Evolutionary conservation across 2,888 invertebrate species (phyloP).

Genomic region (Sicus ferrugineus): DNA sequence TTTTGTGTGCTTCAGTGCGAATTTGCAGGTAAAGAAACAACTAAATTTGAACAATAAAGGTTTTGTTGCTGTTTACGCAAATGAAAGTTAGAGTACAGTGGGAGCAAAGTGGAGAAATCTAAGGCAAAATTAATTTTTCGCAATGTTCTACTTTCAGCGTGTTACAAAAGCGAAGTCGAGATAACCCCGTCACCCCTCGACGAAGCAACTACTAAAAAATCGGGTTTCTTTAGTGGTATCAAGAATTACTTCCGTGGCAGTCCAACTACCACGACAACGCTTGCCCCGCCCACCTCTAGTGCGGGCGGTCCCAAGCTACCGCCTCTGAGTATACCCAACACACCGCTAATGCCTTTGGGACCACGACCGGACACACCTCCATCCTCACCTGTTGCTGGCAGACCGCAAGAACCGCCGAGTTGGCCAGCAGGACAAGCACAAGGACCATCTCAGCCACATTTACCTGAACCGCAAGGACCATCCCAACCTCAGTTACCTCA

Average conservation of each 20-base stretch:
- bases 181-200: slow-evolving; percentile 55
- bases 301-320: slow-evolving; percentile 38
- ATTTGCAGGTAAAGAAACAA: slow-evolving; percentile 55
- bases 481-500: neutral
- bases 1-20: slow-evolving; percentile 49
- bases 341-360: slow-evolving; percentile 56
- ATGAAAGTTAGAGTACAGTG: slow-evolving; percentile 23
- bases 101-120: neutral
- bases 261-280: slow-evolving; percentile 45
- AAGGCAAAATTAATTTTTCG: slow-evolving; percentile 4
- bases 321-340: slow-evolving; percentile 52
- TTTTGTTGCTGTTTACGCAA: slow-evolving; percentile 20
- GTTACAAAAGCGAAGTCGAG: slow-evolving; percentile 54
- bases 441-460: too few species aligned
- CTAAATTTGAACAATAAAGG: slow-evolving; percentile 41
- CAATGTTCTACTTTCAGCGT: slow-evolving; percentile 41
- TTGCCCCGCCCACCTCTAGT: slow-evolving; percentile 25
- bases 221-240: slow-evolving; percentile 58
- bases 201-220: slow-evolving; percentile 53
- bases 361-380: slow-evolving; percentile 58
- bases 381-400: slow-evolving; percentile 52
- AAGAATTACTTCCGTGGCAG: slow-evolving; percentile 55
- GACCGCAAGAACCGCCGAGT: slow-evolving; percentile 45
- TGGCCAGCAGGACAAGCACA: slow-evolving; percentile 50
- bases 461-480: too few species aligned